Percentiles rank a stretch among this genome's conserved stretches.
Evolutionary conservation across 2,797 vertebrate genomes (phyloP).

Genomic region (Chlorospingus semifuscus): DNA sequence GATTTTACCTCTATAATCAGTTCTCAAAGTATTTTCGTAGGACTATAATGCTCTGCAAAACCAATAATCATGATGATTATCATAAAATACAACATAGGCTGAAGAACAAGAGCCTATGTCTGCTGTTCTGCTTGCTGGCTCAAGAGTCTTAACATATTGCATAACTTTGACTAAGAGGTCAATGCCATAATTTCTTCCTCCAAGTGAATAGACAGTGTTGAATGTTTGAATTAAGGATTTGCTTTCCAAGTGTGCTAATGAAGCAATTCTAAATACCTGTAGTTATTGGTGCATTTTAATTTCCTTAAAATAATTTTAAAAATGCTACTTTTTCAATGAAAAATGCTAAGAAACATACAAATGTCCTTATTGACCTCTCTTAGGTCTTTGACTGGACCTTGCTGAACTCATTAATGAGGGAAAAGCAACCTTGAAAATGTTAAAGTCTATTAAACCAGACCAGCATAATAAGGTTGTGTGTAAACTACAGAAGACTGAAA

Average conservation of each 20-base stretch:
- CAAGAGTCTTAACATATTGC: background rate
- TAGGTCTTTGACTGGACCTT: background rate
- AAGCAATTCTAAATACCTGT: background rate
- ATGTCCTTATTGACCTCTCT: background rate
- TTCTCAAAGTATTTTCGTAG: background rate
- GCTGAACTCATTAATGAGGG: background rate
- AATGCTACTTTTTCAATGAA: background rate
- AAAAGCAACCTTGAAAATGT: background rate
- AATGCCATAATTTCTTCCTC: background rate
- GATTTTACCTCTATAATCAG: background rate
- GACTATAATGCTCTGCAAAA: background rate
- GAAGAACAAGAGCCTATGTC: background rate
- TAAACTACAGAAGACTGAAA: background rate
- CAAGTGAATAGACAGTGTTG: background rate
- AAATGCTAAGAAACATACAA: background rate
- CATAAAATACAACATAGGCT: background rate
- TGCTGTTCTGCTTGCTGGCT: background rate
- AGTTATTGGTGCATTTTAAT: background rate
- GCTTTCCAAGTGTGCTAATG: background rate
- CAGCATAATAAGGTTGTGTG: background rate
- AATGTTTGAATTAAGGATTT: background rate
- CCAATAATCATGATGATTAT: background rate
- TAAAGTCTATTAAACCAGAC: background rate
- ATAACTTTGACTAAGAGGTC: background rate
- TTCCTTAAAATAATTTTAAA: background rate